Evolutionary conservation across 2,797 vertebrate species (phyloP).

Genomic region (Ambastaia sidthimunki): DNA sequence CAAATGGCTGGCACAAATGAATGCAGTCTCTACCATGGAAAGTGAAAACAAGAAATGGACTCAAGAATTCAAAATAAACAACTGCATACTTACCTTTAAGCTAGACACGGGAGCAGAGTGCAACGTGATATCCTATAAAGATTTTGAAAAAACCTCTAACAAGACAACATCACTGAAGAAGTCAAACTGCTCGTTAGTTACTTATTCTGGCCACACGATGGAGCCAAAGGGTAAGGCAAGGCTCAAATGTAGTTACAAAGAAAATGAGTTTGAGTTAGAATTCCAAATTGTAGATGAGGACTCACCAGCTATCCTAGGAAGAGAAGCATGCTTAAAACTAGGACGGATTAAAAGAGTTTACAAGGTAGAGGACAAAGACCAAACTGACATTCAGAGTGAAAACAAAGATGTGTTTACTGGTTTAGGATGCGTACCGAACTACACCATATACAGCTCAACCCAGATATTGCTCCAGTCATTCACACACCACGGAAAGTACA

Average conservation of each 20-base stretch:
- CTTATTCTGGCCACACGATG: conserved; percentile 22
- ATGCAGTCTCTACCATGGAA: no score
- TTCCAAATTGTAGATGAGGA: conserved; percentile 11
- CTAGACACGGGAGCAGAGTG: conserved; percentile 26
- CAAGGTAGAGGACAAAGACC: conserved; percentile 9
- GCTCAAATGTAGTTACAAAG: conserved; percentile 18
- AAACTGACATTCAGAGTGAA: conserved; percentile 3
- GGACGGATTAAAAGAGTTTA: conserved; percentile 19
- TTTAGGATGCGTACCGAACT: conserved; percentile 25
- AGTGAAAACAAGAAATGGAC: no score
- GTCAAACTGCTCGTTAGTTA: neutral
- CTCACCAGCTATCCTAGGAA: conserved; percentile 7
- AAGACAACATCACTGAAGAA: neutral
- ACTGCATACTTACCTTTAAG: neutral
- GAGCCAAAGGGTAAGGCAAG: conserved; percentile 24
- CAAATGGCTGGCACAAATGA: no score
- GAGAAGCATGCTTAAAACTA: conserved; percentile 6
- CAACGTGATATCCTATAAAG: neutral
- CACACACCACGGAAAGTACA: conserved; percentile 30
- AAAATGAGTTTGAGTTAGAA: neutral
- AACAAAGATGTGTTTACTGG: conserved; percentile 25
- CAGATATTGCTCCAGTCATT: conserved; percentile 33
- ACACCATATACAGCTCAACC: conserved; percentile 28
- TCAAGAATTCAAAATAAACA: no score
- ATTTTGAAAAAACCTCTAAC: neutral